Percentiles rank a stretch among this genome's conserved stretches.
Conservation (phyloP, 2,113 vertebrate genomes). For the Ptychochromis oligacanthus region DNA sequence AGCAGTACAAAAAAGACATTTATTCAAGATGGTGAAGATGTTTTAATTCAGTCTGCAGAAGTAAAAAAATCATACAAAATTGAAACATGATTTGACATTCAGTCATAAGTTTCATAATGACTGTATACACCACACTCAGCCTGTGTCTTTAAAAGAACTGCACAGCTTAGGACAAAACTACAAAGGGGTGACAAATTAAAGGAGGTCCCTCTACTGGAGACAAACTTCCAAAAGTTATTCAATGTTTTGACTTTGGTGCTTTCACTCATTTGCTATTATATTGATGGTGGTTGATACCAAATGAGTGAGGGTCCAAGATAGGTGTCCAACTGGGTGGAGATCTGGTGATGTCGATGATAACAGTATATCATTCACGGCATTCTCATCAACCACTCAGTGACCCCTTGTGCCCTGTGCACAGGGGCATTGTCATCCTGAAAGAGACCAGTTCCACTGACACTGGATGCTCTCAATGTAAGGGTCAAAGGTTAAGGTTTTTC, state of each 20-base stretch:
- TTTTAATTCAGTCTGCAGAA: slow-evolving; percentile 8
- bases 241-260: slow-evolving; percentile 5
- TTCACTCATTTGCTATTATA: background rate
- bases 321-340: background rate
- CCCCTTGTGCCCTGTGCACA: background rate
- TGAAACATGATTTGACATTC: slow-evolving; percentile 9
- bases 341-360: background rate
- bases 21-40: background rate
- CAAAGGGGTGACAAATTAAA: background rate
- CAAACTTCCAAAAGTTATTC: background rate
- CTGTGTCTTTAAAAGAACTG: background rate
- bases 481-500: background rate
- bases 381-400: background rate
- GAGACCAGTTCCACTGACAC: background rate
- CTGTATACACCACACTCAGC: background rate
- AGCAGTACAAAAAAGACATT: background rate
- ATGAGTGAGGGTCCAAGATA: background rate
- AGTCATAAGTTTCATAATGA: slow-evolving; percentile 18
- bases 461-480: background rate
- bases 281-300: background rate
- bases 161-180: slow-evolving; percentile 45
- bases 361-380: background rate
- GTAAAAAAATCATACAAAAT: slow-evolving; percentile 22
- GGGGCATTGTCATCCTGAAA: background rate
- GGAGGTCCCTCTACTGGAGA: background rate